Evolutionary conservation across 2,113 vertebrate species (phyloP), one percentile per base, ranked within the genome.

Genomic region (Chelonoidis abingdonii): DNA sequence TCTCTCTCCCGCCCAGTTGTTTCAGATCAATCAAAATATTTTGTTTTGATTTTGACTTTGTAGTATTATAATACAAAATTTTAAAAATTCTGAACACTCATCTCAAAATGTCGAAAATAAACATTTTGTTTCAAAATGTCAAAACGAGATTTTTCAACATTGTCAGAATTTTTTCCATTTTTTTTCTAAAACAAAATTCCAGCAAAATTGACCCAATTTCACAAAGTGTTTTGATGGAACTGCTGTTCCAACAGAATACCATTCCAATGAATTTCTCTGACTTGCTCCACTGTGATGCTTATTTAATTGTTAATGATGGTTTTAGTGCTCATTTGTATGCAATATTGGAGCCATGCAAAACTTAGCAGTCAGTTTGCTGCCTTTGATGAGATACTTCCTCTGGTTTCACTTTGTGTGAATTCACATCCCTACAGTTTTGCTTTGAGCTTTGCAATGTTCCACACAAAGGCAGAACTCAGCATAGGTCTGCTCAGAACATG

Each of bases 381-480:
- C 12, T 31, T 62, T 62, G 13, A 59, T 59, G 27, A 62, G 59
- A 62, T 62, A 31, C 59, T 62, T 62, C 3, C 59, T 62, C 29
- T 31, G 29, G 29, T 62, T 31, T 59, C 57, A 31, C 57, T 59
- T 59, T 59, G 57, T 59, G 57, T 22, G 35, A 27, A 54, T 35
- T 81, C 85, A 89, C 53, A 53, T 86, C 94, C 95, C 13, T 0
- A 4, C 35, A 24, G n/a, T 6, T 3, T 44, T 86, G 49, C 69
- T 93, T 92, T 89, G 17, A 94, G 56, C 84, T 93, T 86, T 78
- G 80, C 62, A 92, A 95, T 83, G 11, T 59, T 96, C 86, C 89
- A 1, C 29, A 78, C 86, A 87, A 84, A 94, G 94, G 81, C 35
- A 31, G 49, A 94, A 92, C 78, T 12, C 86, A 90, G 62, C 72